Conservation (phyloP, 2,113 vertebrate genomes). For the Heloderma charlesbogerti region DNA sequence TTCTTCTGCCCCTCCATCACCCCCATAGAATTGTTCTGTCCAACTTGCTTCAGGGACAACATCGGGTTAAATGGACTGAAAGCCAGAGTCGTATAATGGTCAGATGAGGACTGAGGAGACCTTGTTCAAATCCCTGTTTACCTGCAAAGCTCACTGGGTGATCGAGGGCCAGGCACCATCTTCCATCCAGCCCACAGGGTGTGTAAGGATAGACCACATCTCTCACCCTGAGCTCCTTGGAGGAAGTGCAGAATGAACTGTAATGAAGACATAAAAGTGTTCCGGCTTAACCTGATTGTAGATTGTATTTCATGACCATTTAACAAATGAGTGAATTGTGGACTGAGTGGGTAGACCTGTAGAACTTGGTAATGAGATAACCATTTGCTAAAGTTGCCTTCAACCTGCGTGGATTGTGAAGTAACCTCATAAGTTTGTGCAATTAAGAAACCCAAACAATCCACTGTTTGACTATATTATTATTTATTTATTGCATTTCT, state of each 20-base stretch:
- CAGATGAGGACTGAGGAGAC: too few relatives aligned
- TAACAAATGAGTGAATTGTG: not conserved
- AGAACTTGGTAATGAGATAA: not conserved
- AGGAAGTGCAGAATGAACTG: not conserved
- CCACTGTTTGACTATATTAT: accelerated
- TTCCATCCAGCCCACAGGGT: not conserved
- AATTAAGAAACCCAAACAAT: not conserved
- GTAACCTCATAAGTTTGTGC: not conserved
- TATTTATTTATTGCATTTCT: too few relatives aligned
- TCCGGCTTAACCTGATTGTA: not conserved
- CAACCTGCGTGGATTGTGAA: not conserved
- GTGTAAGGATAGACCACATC: not conserved
- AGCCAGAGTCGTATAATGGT: too few relatives aligned
- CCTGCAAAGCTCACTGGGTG: too few relatives aligned
- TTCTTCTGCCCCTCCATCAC: too few relatives aligned
- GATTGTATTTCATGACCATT: not conserved
- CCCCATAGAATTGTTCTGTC: too few relatives aligned
- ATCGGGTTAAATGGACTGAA: too few relatives aligned
- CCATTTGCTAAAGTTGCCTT: not conserved
- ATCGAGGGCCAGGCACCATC: not conserved
- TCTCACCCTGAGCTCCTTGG: not conserved
- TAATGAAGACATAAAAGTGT: not conserved
- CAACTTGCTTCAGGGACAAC: too few relatives aligned
- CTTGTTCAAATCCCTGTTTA: too few relatives aligned
- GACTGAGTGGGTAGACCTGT: not conserved